phyloP scores from a whole-genome alignment of 2,888 invertebrate genomes.

The Dendrolimus pini region DNA sequence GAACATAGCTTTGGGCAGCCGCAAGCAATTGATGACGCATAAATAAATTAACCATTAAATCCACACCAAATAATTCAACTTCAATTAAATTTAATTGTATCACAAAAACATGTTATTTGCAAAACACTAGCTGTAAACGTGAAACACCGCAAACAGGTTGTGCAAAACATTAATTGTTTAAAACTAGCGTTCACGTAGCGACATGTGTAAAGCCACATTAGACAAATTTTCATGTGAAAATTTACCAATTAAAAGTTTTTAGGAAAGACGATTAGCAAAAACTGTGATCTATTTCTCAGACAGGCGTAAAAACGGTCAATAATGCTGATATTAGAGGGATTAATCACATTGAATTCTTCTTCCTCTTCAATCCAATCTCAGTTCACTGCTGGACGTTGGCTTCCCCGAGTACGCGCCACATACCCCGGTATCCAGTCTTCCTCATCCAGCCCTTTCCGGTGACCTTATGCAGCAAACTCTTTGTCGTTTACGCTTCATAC shows the following conservation, averaged over 20 bases:
- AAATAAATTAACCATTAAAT: background rate
- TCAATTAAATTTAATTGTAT: background rate
- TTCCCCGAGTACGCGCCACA: no score
- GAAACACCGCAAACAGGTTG: background rate
- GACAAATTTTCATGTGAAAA: slow-evolving; percentile 26
- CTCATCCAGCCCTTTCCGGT: no score
- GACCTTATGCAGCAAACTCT: no score
- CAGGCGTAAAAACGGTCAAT: background rate
- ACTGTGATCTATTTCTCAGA: slow-evolving; percentile 16
- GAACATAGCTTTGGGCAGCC: background rate
- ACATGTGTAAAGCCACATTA: slow-evolving; percentile 15
- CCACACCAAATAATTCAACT: background rate
- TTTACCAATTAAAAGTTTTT: slow-evolving; percentile 56
- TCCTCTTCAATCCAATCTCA: no score
- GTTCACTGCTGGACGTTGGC: no score
- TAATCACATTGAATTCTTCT: no score
- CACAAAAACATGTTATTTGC: background rate
- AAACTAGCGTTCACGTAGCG: background rate
- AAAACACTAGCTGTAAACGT: background rate
- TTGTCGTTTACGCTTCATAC: no score
- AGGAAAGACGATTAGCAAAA: slow-evolving; percentile 53
- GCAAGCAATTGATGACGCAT: background rate
- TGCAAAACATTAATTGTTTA: background rate
- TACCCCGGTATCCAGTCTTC: no score
- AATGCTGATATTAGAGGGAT: background rate